Conservation (phyloP, 2,113 vertebrate genomes). For the Pimephales promelas region DNA sequence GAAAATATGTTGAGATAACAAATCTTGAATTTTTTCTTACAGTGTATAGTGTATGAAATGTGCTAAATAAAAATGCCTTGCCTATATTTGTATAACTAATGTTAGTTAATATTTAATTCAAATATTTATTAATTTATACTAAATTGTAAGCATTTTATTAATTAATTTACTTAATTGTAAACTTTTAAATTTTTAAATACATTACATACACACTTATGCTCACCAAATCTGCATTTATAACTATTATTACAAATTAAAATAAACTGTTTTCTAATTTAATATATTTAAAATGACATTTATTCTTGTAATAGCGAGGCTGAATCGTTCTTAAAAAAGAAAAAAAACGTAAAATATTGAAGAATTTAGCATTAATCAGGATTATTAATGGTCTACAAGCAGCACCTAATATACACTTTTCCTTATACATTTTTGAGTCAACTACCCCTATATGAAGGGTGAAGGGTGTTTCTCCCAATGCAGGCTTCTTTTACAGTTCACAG, state of each 20-base stretch:
- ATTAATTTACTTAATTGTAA: not conserved
- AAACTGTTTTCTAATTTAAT: not conserved
- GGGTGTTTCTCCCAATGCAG: constrained; percentile 69
- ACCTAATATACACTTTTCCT: not conserved
- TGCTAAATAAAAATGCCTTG: too few species aligned
- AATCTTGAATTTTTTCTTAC: too few species aligned
- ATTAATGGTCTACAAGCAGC: not conserved
- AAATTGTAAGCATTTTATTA: not conserved
- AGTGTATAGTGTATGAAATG: too few species aligned
- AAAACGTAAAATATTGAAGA: not conserved
- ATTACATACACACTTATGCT: not conserved
- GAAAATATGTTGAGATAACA: too few species aligned
- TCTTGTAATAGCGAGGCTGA: not conserved
- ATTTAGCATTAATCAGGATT: not conserved
- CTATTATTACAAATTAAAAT: not conserved
- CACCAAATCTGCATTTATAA: not conserved
- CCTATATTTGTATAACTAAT: not conserved
- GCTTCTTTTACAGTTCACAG: constrained; percentile 71
- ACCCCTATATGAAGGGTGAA: constrained; percentile 33
- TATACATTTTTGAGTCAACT: not conserved
- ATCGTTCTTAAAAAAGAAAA: too few species aligned
- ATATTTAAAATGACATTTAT: not conserved
- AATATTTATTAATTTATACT: not conserved
- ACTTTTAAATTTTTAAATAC: not conserved
- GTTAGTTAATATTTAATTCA: not conserved